Percentiles rank a stretch among this genome's conserved stretches.
Evolutionary conservation across 2,888 invertebrate species (phyloP).

Genomic region (Dusona sp.): DNA sequence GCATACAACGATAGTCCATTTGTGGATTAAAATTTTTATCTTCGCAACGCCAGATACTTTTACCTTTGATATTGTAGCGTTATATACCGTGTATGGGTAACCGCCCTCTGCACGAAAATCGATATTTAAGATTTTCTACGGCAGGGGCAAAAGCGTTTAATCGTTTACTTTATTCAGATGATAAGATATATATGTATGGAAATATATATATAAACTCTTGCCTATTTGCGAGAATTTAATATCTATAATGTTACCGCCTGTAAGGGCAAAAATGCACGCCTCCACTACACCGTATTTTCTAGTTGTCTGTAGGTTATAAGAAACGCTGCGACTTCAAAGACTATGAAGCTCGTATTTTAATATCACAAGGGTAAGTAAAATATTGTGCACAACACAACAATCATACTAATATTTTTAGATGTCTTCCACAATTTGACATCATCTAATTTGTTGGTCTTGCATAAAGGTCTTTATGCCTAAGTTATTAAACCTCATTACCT

Average conservation of each 20-base stretch:
- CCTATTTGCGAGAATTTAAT: slow-evolving; percentile 62
- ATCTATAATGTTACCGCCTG: slow-evolving; percentile 61
- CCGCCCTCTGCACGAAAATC: slow-evolving; percentile 35
- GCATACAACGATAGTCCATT: slow-evolving; percentile 57
- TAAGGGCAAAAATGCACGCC: slow-evolving; percentile 48
- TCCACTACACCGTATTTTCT: background rate
- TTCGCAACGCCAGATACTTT: slow-evolving; percentile 25
- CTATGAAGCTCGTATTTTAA: background rate
- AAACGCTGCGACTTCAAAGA: slow-evolving; percentile 1
- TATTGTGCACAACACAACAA: slow-evolving; percentile 30
- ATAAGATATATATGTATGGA: background rate
- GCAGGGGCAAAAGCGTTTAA: slow-evolving; percentile 43
- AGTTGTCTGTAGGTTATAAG: background rate
- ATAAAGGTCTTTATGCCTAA: too few species aligned
- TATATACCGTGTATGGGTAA: background rate
- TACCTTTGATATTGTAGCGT: slow-evolving; percentile 30
- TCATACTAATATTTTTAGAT: background rate
- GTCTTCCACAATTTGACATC: background rate
- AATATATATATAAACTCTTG: slow-evolving; percentile 15
- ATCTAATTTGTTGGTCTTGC: background rate
- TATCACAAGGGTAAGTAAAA: background rate
- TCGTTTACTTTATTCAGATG: slow-evolving; percentile 49
- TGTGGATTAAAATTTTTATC: slow-evolving; percentile 65
- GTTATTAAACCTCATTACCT: background rate
- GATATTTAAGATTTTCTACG: slow-evolving; percentile 39